Evolutionary conservation across 1,140 invertebrate species (phyloP).

Genomic region (Bactericera cockerelli): DNA sequence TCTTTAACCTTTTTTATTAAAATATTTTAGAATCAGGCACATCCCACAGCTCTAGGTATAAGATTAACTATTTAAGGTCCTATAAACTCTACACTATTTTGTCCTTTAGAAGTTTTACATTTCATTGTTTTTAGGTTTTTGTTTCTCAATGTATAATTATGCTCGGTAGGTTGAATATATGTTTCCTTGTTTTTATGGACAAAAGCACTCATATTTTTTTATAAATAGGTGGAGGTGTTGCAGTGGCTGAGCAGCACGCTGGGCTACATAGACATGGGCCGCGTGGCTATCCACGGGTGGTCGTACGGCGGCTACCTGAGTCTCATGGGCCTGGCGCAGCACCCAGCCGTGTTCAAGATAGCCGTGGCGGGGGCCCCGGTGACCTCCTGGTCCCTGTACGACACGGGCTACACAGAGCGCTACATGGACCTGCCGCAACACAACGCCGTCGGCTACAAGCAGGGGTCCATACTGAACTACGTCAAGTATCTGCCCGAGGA

Average conservation of each 20-base stretch:
- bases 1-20: too few species aligned
- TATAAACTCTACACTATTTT: too few species aligned
- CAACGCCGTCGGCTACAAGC: conserved; percentile 61
- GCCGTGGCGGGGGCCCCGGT: conserved; percentile 94
- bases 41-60: too few species aligned
- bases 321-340: conserved; percentile 67
- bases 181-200: too few species aligned
- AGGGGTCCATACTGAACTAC: conserved; percentile 58
- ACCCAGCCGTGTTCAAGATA: conserved; percentile 68
- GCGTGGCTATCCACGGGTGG: conserved; percentile 95
- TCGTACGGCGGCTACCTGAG: conserved; percentile 89
- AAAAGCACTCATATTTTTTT: too few species aligned
- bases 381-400: conserved; percentile 86
- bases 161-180: too few species aligned
- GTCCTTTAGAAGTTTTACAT: too few species aligned
- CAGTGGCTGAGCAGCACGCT: conserved; percentile 67
- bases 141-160: too few species aligned
- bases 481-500: conserved; percentile 80
- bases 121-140: too few species aligned
- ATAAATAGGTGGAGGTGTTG: conserved; percentile 89
- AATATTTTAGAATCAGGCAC: too few species aligned
- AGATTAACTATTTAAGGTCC: too few species aligned
- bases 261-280: conserved; percentile 76
- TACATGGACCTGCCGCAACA: conserved; percentile 87
- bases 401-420: conserved; percentile 92